These are phyloP conservation scores for Eupithecia exiguata DNA, from an alignment of 2,888 invertebrate genomes.

Conservation along the genomic window DNA sequence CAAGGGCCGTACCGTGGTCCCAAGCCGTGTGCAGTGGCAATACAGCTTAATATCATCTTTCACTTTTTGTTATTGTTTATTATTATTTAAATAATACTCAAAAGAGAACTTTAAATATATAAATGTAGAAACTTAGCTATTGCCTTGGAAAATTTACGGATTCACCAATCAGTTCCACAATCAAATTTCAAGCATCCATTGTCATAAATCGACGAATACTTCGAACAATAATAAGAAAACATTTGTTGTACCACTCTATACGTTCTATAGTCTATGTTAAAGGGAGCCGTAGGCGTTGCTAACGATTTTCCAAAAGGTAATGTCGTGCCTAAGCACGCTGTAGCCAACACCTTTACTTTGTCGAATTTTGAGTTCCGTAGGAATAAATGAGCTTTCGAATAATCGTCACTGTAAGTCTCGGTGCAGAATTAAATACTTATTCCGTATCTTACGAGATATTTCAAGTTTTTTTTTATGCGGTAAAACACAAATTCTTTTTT, in stretches of 20 bases:
- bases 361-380: conserved; percentile 55
- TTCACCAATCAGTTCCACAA: neutral
- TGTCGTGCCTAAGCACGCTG: conserved; percentile 63
- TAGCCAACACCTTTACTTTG: conserved; percentile 56
- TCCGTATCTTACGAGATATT: too few relatives aligned
- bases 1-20: neutral
- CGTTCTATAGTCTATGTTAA: conserved; percentile 41
- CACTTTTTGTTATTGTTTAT: too few relatives aligned
- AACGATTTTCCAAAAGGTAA: conserved; percentile 77
- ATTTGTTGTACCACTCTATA: conserved; percentile 44
- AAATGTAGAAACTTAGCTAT: neutral
- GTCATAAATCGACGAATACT: neutral
- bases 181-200: neutral
- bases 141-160: neutral
- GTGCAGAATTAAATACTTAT: too few relatives aligned
- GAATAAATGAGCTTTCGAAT: neutral
- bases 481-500: neutral
- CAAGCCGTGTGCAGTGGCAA: too few relatives aligned
- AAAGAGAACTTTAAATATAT: neutral
- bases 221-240: neutral
- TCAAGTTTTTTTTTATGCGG: neutral
- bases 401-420: neutral
- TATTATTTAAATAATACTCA: neutral
- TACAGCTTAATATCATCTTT: neutral
- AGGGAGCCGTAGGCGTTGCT: conserved; percentile 71